These are phyloP conservation scores for Acyrthosiphon pisum DNA, from an alignment of 1,140 invertebrate species.

Conservation along the genomic window DNA sequence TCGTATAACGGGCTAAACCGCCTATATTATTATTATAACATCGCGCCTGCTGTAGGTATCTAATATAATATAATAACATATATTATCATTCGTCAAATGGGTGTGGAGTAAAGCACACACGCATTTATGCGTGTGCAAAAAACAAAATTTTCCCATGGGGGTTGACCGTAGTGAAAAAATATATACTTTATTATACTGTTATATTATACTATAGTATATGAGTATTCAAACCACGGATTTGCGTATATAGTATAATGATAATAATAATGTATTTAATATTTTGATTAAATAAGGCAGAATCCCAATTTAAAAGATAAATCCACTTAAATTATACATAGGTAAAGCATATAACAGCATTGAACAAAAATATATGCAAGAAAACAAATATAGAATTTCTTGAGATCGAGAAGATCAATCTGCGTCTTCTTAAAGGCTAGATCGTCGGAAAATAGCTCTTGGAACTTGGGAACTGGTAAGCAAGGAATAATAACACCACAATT, in stretches of 20 bases:
- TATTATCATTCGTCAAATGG: neutral
- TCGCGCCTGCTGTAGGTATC: neutral
- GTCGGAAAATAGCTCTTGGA: too few species aligned
- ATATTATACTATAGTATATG: neutral
- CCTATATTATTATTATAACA: constrained; percentile 1
- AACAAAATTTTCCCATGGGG: neutral
- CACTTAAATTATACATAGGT: neutral
- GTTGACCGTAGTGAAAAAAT: neutral
- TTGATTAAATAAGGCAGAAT: neutral
- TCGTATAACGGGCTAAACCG: constrained; percentile 25
- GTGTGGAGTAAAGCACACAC: neutral
- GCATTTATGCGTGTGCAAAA: neutral
- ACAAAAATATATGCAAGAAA: neutral
- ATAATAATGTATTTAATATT: neutral
- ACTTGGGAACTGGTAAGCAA: too few species aligned
- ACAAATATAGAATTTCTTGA: too few species aligned
- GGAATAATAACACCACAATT: too few species aligned
- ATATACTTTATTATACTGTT: neutral
- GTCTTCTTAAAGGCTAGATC: too few species aligned
- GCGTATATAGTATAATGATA: neutral
- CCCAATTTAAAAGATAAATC: neutral
- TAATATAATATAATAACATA: neutral
- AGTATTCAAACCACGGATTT: neutral
- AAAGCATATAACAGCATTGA: neutral
- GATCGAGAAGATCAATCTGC: too few species aligned